Percentiles rank a stretch among this genome's conserved stretches.
Evolutionary conservation across 1,140 invertebrate genomes (phyloP).

Genomic region (Pinna nobilis): DNA sequence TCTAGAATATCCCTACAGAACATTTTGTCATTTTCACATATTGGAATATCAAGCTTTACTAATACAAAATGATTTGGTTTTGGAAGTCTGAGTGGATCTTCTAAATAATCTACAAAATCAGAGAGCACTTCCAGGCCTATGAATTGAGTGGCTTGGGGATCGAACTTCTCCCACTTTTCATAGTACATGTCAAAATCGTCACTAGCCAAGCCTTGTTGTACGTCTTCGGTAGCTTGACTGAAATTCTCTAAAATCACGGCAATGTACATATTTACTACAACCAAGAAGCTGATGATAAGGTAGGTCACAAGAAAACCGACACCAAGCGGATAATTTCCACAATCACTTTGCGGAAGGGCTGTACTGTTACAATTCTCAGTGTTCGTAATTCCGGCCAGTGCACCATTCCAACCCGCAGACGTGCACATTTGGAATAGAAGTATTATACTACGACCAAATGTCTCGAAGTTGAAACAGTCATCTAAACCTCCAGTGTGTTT

Average conservation of each 20-base stretch:
- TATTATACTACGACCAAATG: conserved; percentile 98
- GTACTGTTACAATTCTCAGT: conserved; percentile 83
- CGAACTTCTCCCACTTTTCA: conserved; percentile 99
- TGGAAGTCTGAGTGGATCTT: conserved; percentile 83
- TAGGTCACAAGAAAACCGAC: conserved; percentile 96
- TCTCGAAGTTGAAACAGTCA: conserved; percentile 98
- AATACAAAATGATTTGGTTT: conserved; percentile 99
- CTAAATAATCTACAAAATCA: conserved; percentile 91
- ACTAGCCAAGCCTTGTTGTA: conserved; percentile 97
- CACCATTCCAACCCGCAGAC: conserved; percentile 97
- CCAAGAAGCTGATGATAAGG: conserved; percentile 97
- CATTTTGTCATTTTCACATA: conserved; percentile 96
- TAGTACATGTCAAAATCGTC: conserved; percentile 99
- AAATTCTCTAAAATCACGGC: conserved; percentile 99
- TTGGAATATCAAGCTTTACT: conserved; percentile 98
- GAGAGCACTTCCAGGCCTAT: conserved; percentile 94
- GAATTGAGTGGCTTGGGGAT: conserved; percentile 98
- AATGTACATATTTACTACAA: conserved; percentile 99
- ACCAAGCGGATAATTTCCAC: conserved; percentile 93
- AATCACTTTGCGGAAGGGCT: conserved; percentile 84
- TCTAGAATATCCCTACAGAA: conserved; percentile 98
- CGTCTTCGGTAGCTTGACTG: conserved; percentile 97
- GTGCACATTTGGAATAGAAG: conserved; percentile 99
- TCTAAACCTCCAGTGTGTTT: conserved; percentile 97
- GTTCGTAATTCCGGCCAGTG: conserved; percentile 96